A percentile compares a stretch with the other conserved stretches of the same genome.
Evolutionary conservation across 1,140 invertebrate species (phyloP).

Genomic region (Panulirus ornatus): DNA sequence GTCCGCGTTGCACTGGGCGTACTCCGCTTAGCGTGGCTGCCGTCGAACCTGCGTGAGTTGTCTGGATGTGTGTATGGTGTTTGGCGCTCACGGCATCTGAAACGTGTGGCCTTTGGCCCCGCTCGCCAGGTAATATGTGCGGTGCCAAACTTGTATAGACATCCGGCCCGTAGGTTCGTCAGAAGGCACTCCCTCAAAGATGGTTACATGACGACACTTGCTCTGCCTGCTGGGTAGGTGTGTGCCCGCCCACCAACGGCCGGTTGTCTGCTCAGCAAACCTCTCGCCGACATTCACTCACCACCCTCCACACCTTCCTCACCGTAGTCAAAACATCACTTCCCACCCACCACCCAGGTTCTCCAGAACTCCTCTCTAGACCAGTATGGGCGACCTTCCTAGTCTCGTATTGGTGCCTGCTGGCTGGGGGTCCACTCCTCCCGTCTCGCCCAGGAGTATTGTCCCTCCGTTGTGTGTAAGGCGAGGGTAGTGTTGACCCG

Average conservation of each 20-base stretch:
- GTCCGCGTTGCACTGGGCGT: too few relatives aligned
- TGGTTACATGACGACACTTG: not conserved
- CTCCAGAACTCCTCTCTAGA: not conserved
- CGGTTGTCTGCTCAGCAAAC: constrained; percentile 56
- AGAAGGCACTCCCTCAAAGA: too few relatives aligned
- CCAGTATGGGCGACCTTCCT: not conserved
- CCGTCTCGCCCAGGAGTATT: too few relatives aligned
- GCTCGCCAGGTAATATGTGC: too few relatives aligned
- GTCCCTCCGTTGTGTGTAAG: too few relatives aligned
- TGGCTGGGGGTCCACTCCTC: too few relatives aligned
- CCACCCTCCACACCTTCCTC: not conserved
- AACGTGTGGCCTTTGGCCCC: too few relatives aligned
- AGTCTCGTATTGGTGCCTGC: too few relatives aligned
- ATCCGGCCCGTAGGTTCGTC: too few relatives aligned
- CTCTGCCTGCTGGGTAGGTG: not conserved
- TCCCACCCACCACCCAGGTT: not conserved
- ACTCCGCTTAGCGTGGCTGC: too few relatives aligned
- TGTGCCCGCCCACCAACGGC: not conserved
- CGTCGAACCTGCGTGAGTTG: too few relatives aligned
- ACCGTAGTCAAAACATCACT: not conserved
- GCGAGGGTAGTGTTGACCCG: not conserved
- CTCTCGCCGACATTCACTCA: constrained; percentile 19
- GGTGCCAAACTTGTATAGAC: too few relatives aligned
- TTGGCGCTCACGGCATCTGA: not conserved
- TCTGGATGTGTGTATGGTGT: not conserved